These are phyloP conservation scores for Arvicanthis niloticus DNA, from an alignment of 2,113 vertebrate species.

Conservation along the genomic window DNA sequence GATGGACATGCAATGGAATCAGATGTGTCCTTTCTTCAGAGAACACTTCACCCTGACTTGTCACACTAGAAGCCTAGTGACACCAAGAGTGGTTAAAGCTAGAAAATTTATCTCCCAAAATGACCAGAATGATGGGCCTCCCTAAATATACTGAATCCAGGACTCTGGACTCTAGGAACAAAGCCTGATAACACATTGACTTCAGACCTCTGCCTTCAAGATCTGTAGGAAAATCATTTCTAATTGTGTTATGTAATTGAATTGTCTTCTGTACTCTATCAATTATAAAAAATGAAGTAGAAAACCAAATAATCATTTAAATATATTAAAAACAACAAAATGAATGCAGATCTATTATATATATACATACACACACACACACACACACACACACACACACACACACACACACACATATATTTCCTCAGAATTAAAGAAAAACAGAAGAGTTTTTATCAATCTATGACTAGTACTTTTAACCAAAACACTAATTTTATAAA, in stretches of 20 bases:
- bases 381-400: too few species aligned
- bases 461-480: background rate
- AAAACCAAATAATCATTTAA: background rate
- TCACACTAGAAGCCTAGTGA: background rate
- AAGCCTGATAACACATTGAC: background rate
- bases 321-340: background rate
- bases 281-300: background rate
- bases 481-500: background rate
- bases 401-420: too few species aligned
- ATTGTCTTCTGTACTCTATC: background rate
- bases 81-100: background rate
- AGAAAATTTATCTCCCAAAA: background rate
- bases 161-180: background rate
- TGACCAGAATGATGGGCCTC: background rate
- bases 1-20: background rate
- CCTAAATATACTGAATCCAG: background rate
- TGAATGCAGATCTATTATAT: background rate
- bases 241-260: background rate
- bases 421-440: background rate
- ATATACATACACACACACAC: too few species aligned
- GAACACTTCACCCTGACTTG: too few species aligned
- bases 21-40: too few species aligned
- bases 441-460: background rate
- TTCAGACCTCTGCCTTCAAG: background rate
- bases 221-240: background rate